A percentile compares a stretch with the other conserved stretches of the same genome.
phyloP scores from a whole-genome alignment of 2,888 invertebrate genomes.

The Notodonta ziczac region DNA sequence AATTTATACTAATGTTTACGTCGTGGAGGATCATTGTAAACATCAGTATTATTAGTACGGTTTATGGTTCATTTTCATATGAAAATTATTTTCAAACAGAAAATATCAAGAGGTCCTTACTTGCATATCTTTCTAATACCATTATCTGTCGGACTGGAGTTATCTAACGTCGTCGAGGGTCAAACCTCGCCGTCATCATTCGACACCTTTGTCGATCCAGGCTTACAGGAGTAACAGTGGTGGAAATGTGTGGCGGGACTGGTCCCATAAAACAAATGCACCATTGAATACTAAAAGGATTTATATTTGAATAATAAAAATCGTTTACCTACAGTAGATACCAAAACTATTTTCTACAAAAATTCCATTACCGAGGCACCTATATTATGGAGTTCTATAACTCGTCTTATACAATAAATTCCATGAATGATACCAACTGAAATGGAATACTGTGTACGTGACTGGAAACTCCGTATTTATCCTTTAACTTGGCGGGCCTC shows the following conservation, averaged over 20 bases:
- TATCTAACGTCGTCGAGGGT: too few relatives aligned
- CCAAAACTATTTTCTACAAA: constrained; percentile 24
- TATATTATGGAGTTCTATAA: constrained; percentile 34
- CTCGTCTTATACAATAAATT: constrained; percentile 53
- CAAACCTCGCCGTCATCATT: too few relatives aligned
- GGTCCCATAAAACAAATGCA: neutral
- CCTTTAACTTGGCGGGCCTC: constrained; percentile 31
- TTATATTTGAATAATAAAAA: constrained; percentile 22
- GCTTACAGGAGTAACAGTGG: too few relatives aligned
- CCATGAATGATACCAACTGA: constrained; percentile 53
- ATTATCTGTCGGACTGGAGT: too few relatives aligned
- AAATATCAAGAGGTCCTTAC: too few relatives aligned
- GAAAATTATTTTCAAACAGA: too few relatives aligned
- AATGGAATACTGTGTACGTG: constrained; percentile 61
- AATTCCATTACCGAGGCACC: constrained; percentile 25
- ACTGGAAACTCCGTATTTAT: constrained; percentile 51
- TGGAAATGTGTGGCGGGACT: too few relatives aligned
- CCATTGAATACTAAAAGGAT: constrained; percentile 13
- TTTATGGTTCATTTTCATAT: neutral
- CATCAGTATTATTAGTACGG: constrained; percentile 6
- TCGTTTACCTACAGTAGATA: constrained; percentile 11
- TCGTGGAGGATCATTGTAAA: neutral
- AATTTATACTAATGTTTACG: constrained; percentile 14
- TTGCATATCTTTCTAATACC: too few relatives aligned
- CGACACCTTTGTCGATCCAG: too few relatives aligned